phyloP scores from a whole-genome alignment of 1,140 invertebrate genomes.

The Pogonus chalceus region DNA sequence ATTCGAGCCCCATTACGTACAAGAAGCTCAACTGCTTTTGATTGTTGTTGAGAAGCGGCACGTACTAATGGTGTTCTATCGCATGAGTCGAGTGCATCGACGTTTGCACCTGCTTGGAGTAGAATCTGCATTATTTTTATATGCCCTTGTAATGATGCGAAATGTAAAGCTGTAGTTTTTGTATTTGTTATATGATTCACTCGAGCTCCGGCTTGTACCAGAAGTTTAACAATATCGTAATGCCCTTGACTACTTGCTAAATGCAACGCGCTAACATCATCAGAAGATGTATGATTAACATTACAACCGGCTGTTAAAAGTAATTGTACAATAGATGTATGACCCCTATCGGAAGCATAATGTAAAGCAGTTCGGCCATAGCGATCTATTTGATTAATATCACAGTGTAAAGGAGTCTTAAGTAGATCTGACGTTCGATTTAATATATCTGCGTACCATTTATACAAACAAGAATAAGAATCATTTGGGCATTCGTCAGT shows the following conservation, averaged over 20 bases:
- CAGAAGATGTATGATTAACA: conserved; percentile 27
- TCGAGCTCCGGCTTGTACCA: conserved; percentile 79
- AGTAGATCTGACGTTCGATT: conserved; percentile 40
- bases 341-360: conserved; percentile 46
- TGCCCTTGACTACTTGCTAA: conserved; percentile 45
- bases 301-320: conserved; percentile 24
- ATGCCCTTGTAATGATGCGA: conserved; percentile 62
- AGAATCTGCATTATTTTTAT: conserved; percentile 45
- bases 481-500: conserved; percentile 26
- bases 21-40: conserved; percentile 38
- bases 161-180: conserved; percentile 84
- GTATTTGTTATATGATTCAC: conserved; percentile 64
- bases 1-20: conserved; percentile 42
- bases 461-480: conserved; percentile 1
- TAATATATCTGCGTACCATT: conserved; percentile 44
- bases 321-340: conserved; percentile 40
- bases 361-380: conserved; percentile 45
- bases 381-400: conserved; percentile 37
- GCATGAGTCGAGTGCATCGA: conserved; percentile 44
- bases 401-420: conserved; percentile 26
- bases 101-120: conserved; percentile 44
- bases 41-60: conserved; percentile 38
- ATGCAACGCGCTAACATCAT: conserved; percentile 40
- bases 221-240: conserved; percentile 43
- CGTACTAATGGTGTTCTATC: conserved; percentile 46